phyloP scores from a whole-genome alignment of 2,888 invertebrate genomes.

The Athalia cordata region DNA sequence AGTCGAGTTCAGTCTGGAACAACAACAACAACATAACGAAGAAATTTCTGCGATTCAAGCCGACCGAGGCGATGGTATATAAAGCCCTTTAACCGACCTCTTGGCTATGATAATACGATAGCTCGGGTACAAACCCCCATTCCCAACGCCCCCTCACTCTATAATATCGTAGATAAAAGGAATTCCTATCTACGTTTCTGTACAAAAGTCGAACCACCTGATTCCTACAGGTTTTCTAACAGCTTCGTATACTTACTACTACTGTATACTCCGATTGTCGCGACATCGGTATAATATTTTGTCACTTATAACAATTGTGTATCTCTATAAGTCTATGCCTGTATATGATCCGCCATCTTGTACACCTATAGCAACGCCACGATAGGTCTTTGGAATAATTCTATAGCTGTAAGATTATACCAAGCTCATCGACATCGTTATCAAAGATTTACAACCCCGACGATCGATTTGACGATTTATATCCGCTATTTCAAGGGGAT shows the following conservation, averaged over 20 bases:
- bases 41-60: slow-evolving; percentile 26
- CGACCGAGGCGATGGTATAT: slow-evolving; percentile 17
- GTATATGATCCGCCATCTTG: neutral
- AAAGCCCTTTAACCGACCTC: slow-evolving; percentile 35
- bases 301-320: too few relatives aligned
- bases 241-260: too few relatives aligned
- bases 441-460: slow-evolving; percentile 21
- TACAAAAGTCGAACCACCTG: too few relatives aligned
- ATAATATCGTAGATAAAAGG: too few relatives aligned
- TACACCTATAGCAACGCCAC: neutral
- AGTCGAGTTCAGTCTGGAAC: slow-evolving; percentile 33
- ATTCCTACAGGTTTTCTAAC: too few relatives aligned
- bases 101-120: slow-evolving; percentile 37
- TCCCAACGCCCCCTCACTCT: neutral
- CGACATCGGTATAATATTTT: too few relatives aligned
- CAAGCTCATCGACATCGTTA: slow-evolving; percentile 22
- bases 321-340: too few relatives aligned
- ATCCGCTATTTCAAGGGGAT: too few relatives aligned
- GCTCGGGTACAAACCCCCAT: slow-evolving; percentile 4
- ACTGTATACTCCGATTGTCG: too few relatives aligned
- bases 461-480: slow-evolving; percentile 13
- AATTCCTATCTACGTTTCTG: too few relatives aligned
- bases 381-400: neutral
- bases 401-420: neutral
- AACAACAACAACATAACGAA: slow-evolving; percentile 22